phyloP scores from a whole-genome alignment of 2,888 invertebrate genomes.

The Poecilus cupreus region DNA sequence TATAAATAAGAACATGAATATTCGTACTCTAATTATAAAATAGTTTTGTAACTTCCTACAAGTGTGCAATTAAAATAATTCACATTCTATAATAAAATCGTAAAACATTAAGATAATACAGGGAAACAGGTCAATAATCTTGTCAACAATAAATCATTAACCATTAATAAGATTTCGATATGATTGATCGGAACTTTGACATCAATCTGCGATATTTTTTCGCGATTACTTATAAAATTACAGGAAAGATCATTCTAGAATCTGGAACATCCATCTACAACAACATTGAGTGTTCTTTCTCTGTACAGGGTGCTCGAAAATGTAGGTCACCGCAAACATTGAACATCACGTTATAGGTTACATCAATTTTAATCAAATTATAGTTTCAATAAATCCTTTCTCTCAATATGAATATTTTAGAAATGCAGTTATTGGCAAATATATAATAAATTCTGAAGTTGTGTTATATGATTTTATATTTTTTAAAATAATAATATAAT shows the following conservation, averaged over 20 bases:
- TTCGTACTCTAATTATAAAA: not conserved
- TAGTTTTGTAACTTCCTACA: not conserved
- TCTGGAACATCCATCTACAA: not conserved
- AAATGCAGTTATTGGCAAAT: too few species aligned
- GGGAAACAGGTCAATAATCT: conserved; percentile 2
- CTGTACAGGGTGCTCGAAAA: not conserved
- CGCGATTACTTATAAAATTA: not conserved
- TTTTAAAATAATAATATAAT: too few species aligned
- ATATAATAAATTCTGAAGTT: too few species aligned
- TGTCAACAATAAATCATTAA: not conserved
- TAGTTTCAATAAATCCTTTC: not conserved
- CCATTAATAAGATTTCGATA: not conserved
- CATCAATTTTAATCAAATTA: too few species aligned
- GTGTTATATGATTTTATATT: too few species aligned
- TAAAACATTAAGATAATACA: not conserved
- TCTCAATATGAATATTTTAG: not conserved
- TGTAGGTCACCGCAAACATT: not conserved
- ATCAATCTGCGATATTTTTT: not conserved
- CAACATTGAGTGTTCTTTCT: not conserved
- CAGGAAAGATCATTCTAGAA: not conserved
- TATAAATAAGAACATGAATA: too few species aligned
- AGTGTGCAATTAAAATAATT: not conserved
- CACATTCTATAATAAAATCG: not conserved
- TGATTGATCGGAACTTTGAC: not conserved
- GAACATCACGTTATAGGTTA: not conserved